Conservation (phyloP, 2,113 vertebrate genomes). For the Plectropomus leopardus region DNA sequence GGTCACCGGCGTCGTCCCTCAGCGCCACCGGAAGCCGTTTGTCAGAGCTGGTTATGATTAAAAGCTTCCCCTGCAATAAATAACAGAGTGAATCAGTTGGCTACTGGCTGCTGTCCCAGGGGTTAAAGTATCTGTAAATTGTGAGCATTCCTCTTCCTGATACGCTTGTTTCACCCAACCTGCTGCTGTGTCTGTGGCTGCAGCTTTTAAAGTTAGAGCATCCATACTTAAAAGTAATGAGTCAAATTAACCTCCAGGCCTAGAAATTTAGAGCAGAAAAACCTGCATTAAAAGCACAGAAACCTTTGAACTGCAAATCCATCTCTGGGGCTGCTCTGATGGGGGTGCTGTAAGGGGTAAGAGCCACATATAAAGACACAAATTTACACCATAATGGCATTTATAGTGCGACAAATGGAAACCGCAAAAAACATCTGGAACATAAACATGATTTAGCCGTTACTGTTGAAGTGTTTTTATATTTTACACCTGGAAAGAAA, state of each 20-base stretch:
- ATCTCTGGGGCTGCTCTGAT: background rate
- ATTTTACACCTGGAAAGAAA: constrained; percentile 6
- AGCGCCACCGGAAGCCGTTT: constrained; percentile 35
- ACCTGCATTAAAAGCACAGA: constrained; percentile 9
- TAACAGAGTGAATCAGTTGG: constrained; percentile 61
- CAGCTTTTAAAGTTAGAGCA: constrained; percentile 35
- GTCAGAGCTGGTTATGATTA: constrained; percentile 69
- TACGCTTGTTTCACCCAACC: constrained; percentile 29
- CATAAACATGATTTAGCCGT: constrained; percentile 50
- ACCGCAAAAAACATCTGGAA: constrained; percentile 38
- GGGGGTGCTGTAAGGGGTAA: constrained; percentile 31
- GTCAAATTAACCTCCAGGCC: constrained; percentile 47
- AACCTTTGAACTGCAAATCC: constrained; percentile 17
- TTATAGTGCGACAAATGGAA: constrained; percentile 59
- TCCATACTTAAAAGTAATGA: constrained; percentile 47
- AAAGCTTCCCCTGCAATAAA: constrained; percentile 67
- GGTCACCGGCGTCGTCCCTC: constrained; percentile 67
- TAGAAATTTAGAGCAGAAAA: constrained; percentile 31
- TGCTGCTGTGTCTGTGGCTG: constrained; percentile 25
- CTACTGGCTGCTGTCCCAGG: constrained; percentile 42
- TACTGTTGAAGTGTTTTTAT: constrained; percentile 10
- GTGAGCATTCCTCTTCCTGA: constrained; percentile 40
- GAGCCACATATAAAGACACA: constrained; percentile 37
- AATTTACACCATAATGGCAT: constrained; percentile 42
- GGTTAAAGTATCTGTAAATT: constrained; percentile 64